A percentile compares a stretch with the other conserved stretches of the same genome.
Evolutionary conservation across 2,888 invertebrate species (phyloP).

Genomic region (Acanthosepion lycidas): DNA sequence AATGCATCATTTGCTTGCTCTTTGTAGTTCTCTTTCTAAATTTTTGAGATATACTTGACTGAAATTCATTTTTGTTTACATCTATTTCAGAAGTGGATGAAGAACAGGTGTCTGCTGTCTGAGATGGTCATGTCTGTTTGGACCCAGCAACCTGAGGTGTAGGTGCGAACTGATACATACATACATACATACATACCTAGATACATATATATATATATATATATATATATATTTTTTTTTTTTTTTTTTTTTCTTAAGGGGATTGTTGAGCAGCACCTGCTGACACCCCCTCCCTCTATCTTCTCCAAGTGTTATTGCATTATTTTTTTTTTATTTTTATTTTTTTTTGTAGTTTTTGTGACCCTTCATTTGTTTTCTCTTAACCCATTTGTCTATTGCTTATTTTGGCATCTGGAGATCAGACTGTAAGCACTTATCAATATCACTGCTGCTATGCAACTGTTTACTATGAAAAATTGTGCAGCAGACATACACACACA

Average conservation of each 20-base stretch:
- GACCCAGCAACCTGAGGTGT: constrained; percentile 36
- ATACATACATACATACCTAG: too few relatives aligned
- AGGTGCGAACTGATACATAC: background rate
- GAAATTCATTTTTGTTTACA: background rate
- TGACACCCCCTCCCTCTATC: background rate
- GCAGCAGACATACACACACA: background rate
- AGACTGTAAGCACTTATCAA: background rate
- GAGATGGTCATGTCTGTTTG: constrained; percentile 50
- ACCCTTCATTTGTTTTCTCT: background rate
- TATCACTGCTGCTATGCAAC: background rate
- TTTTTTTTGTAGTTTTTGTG: background rate
- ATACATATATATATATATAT: too few relatives aligned
- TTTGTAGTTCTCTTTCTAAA: background rate
- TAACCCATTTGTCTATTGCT: background rate
- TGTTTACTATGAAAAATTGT: background rate
- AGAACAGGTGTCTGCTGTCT: constrained; percentile 67
- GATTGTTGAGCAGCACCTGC: background rate
- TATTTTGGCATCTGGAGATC: background rate
- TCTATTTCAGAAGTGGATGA: constrained; percentile 61
- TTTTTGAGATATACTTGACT: background rate
- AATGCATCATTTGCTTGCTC: background rate
- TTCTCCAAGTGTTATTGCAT: background rate
- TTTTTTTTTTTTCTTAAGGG: background rate
- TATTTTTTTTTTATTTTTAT: background rate
- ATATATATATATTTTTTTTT: background rate